Evolutionary conservation across 2,888 invertebrate genomes (phyloP).

Genomic region (Hypselothyrea guttata): DNA sequence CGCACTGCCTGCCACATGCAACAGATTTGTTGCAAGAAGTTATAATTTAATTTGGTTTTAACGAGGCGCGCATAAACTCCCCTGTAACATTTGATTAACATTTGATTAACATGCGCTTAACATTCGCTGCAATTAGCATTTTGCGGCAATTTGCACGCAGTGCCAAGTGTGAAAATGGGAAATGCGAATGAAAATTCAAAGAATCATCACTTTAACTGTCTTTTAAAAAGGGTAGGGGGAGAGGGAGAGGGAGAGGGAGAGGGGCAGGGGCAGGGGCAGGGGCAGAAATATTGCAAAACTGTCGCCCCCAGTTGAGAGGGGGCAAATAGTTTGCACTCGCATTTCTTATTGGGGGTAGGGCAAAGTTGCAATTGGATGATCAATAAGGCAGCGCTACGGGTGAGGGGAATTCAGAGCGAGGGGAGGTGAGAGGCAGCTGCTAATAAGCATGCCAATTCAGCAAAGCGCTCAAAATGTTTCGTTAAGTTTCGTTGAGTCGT

Average conservation of each 20-base stretch:
- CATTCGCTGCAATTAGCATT: slow-evolving; percentile 65
- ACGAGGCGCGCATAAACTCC: slow-evolving; percentile 43
- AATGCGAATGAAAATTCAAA: slow-evolving; percentile 22
- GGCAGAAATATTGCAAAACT: slow-evolving; percentile 50
- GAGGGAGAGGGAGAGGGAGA: slow-evolving; percentile 6
- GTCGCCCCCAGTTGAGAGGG: slow-evolving; percentile 65
- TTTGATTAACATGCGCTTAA: slow-evolving; percentile 16
- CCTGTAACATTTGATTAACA: slow-evolving; percentile 34
- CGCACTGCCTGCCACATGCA: slow-evolving; percentile 33
- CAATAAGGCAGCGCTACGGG: slow-evolving; percentile 60
- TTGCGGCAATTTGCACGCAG: slow-evolving; percentile 65
- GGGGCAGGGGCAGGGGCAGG: slow-evolving; percentile 7
- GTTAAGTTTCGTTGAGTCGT: slow-evolving; percentile 46
- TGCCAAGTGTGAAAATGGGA: slow-evolving; percentile 35
- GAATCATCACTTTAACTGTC: slow-evolving; percentile 51
- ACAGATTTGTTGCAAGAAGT: slow-evolving; percentile 62
- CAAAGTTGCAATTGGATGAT: slow-evolving; percentile 79
- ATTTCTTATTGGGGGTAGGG: slow-evolving; percentile 28
- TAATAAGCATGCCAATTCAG: slow-evolving; percentile 37
- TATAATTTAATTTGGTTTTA: slow-evolving; percentile 66
- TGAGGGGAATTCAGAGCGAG: too few relatives aligned
- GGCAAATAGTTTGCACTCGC: slow-evolving; percentile 76
- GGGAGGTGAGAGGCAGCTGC: slow-evolving; percentile 10
- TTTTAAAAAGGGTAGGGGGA: slow-evolving; percentile 5
- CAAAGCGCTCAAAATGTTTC: slow-evolving; percentile 43